Evolutionary conservation across 2,797 vertebrate species (phyloP), one percentile per base, ranked within the genome.

Genomic region (Eleutherodactylus coqui): DNA sequence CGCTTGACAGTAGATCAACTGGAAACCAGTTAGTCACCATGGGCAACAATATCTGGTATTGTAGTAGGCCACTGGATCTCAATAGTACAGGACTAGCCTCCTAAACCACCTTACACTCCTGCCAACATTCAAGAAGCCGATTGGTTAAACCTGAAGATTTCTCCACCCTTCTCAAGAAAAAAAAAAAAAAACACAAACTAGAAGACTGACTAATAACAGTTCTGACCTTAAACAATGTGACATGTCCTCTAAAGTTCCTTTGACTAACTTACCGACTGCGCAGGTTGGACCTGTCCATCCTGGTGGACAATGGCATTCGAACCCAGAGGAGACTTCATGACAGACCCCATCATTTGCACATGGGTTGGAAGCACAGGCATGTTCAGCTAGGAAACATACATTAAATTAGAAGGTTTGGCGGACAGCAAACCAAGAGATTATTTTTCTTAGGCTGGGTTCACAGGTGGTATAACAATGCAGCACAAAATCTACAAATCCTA

Each of bases 201-300:
- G 38, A 16, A 24, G 34, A 69, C 17, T n/a, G 0, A 13, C 38
- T 9, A 21, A 11, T 6, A 72, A 72, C 19, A 24, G 10, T 24
- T 38, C 36, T 67, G 0, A 38, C 8, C 34, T 69, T 21, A 10
- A 7, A 21, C 32, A 36, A 24, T n/a, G n/a, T 4, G 8, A 36
- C 32, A 38, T 24, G 69, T n/a, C 64, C 34, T 69, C 34, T 27
- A 14, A 16, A 13, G 10, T 9, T 3, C 2, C 27, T 64, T 64
- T 29, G 29, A 14, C 13, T 16, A 32, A 92, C 96, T 90, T 90
- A 99, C 98, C 97, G 89, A 96, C 92, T 6, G 97, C 97, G 89
- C 98, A 99, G 6, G 97, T 99, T 73, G 95, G 96, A 84, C 98
- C 98, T 0, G 95, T 95, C 98, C 97, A 99, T 86, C 98, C 98